phyloP scores from a whole-genome alignment of 2,113 vertebrate genomes.

The Camelus bactrianus region DNA sequence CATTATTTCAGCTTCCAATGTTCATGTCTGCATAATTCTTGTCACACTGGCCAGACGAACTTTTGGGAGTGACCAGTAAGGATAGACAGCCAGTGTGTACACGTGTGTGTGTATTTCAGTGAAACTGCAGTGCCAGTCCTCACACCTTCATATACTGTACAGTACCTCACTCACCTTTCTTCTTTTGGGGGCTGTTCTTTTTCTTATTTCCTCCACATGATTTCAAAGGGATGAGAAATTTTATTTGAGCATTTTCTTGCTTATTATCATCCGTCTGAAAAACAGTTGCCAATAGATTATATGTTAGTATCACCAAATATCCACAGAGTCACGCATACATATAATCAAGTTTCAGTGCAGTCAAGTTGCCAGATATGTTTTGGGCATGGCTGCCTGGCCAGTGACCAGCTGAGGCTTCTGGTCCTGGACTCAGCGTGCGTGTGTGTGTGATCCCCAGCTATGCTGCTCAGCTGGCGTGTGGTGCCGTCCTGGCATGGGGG shows the following conservation, averaged over 20 bases:
- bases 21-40: not conserved
- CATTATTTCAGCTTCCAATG: not conserved
- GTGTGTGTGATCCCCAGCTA: not conserved
- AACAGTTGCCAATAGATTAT: not conserved
- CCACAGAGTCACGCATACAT: not conserved
- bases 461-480: constrained; percentile 23
- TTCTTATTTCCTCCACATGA: not conserved
- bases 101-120: not conserved
- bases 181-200: not conserved
- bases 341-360: not conserved
- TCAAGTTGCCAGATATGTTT: constrained; percentile 21
- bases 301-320: not conserved
- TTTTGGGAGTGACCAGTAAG: not conserved
- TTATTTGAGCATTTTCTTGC: constrained; percentile 17
- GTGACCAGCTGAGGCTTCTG: constrained; percentile 50
- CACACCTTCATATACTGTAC: not conserved
- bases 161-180: not conserved
- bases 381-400: not conserved
- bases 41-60: not conserved
- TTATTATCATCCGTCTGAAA: constrained; percentile 7
- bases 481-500: not conserved
- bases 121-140: not conserved
- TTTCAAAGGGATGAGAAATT: constrained; percentile 47
- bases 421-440: not conserved
- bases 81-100: not conserved